These are phyloP conservation scores for Acholoe squamosa DNA, from an alignment of 2,888 invertebrate genomes.

Conservation along the genomic window DNA sequence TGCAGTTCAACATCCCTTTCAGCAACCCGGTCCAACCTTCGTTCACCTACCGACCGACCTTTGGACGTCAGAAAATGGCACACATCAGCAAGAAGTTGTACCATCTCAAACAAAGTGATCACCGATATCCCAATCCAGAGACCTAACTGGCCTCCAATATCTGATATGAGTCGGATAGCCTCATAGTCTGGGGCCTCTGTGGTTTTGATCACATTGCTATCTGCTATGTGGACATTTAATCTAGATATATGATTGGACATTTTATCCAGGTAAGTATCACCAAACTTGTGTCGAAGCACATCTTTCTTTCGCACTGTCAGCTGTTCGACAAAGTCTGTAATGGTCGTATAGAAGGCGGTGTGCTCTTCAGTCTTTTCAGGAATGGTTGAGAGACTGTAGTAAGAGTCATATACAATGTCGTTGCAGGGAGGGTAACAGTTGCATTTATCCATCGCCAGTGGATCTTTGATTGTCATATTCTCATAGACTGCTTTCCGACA, in stretches of 20 bases:
- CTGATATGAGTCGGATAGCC: constrained; percentile 70
- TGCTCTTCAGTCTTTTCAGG: constrained; percentile 69
- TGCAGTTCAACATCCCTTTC: constrained; percentile 64
- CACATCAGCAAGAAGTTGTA: constrained; percentile 70
- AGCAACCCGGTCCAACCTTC: constrained; percentile 52
- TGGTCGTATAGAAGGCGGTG: constrained; percentile 69
- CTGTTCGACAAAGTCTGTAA: constrained; percentile 67
- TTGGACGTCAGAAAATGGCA: constrained; percentile 65
- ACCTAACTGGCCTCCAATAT: constrained; percentile 74
- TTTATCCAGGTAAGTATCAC: constrained; percentile 44
- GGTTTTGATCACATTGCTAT: constrained; percentile 73
- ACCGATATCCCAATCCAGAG: constrained; percentile 74
- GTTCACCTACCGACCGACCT: constrained; percentile 57
- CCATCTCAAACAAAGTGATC: constrained; percentile 72
- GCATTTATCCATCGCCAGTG: constrained; percentile 70
- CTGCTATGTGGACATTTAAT: constrained; percentile 73
- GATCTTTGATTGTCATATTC: constrained; percentile 71
- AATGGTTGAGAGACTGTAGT: constrained; percentile 71
- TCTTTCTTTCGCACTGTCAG: constrained; percentile 63
- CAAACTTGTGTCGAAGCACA: constrained; percentile 47
- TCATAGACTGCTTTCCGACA: constrained; percentile 72
- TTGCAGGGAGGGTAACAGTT: constrained; percentile 72
- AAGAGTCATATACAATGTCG: constrained; percentile 71
- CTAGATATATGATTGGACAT: constrained; percentile 66
- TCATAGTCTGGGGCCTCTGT: constrained; percentile 73